Evolutionary conservation across 1,140 invertebrate species (phyloP), one percentile per base, ranked within the genome.

Genomic region (Halyomorpha halys): DNA sequence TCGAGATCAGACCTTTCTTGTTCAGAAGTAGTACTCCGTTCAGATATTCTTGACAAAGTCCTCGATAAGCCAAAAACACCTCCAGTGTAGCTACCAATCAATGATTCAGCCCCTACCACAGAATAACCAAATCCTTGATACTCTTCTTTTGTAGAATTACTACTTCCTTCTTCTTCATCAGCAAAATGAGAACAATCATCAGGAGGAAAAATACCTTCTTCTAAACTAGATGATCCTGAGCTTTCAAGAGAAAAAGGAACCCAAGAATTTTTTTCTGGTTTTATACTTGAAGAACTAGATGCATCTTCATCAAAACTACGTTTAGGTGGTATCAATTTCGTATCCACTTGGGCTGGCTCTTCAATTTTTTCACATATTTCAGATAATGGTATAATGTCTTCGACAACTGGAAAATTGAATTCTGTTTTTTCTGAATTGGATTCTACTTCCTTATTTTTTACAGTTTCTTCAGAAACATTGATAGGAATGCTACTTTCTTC

Each of bases 1-100:
- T 90, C 82, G 67, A 87, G 83, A 71, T 85, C 87, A 3, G 82
- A 80, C 71, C 80, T 78, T 59, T 84, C 86, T 72, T 87, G 86
- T 70, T 91, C 89, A 1, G 89, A 92, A 16, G 89, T 88, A 11
- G 89, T 91, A 66, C 89, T 91, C 23, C 89, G 78, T 76, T 93
- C 90, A 3, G 88, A 91, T 70, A 93, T 93, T 61, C 89, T 77
- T 1, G 89, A 91, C 19, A 92, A 77, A 0, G 90, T 92, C 44
- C 90, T 74, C 0, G 81, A 78, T 61, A 87, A 74, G 25, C 83
- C 82, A 78, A 90, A 85, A 19, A 83, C 83, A 61, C 81, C 78
- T 19, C 82, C 84, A 68, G 60, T 69, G 19, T 78, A 78, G 39
- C 44, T 27, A 16, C 82, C 82, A 62, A 86, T 78, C 61, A 87